These are phyloP conservation scores for Romanogobio albipinnatus DNA, from an alignment of 2,113 vertebrate genomes.

Conservation along the genomic window DNA sequence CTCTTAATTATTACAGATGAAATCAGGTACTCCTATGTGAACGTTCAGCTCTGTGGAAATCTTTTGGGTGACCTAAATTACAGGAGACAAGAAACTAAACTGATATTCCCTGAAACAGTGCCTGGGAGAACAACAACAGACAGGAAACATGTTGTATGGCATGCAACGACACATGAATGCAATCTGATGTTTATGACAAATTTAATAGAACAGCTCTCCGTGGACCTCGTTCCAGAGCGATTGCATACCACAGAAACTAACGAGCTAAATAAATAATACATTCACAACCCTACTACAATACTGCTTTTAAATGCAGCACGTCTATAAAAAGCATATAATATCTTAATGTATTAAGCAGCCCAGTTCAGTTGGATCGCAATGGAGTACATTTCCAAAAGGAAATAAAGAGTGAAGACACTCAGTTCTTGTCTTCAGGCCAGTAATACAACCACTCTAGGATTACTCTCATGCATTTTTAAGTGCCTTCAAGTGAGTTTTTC, in stretches of 20 bases:
- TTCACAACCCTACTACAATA: not conserved
- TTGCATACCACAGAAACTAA: slow-evolving; percentile 15
- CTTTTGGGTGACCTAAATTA: slow-evolving; percentile 44
- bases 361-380: not conserved
- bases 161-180: slow-evolving; percentile 19
- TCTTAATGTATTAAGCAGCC: slow-evolving; percentile 8
- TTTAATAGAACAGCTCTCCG: slow-evolving; percentile 48
- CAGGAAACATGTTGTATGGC: slow-evolving; percentile 5
- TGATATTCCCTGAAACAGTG: slow-evolving; percentile 30
- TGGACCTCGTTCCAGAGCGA: slow-evolving; percentile 19
- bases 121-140: slow-evolving; percentile 25
- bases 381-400: not conserved
- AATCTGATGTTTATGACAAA: slow-evolving; percentile 31
- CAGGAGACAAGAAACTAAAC: slow-evolving; percentile 20
- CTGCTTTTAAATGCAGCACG: slow-evolving; percentile 10
- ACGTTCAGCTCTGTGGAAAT: not conserved
- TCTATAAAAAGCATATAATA: slow-evolving; percentile 26
- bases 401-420: not conserved
- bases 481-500: not conserved
- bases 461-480: not conserved
- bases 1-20: slow-evolving; percentile 10
- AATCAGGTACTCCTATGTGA: slow-evolving; percentile 13
- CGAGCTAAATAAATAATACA: slow-evolving; percentile 21
- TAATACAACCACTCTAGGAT: not conserved
- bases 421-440: not conserved